Base-by-base conservation (phyloP, 2,888 invertebrate genomes). In the Eupeodes latifasciatus region DNA sequence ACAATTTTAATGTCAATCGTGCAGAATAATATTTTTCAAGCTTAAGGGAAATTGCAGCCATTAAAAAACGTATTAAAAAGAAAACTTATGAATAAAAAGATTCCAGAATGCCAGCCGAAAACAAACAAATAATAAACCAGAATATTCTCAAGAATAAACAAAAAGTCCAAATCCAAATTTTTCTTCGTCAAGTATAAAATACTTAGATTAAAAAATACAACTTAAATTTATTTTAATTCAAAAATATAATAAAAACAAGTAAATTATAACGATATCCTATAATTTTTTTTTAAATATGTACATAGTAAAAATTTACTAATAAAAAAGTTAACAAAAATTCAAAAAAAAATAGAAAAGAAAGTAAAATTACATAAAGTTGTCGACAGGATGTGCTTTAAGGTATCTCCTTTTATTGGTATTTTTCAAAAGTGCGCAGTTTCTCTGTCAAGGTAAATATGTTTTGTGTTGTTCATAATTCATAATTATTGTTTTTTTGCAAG, bases 321-420 rank as follows among this genome's bases (percentile, higher is more conserved):
- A 83, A 62, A 74, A 55, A 69, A 10, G 40, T 67, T 34, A 74
- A 72, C 14, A 75, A 40, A 55, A 36, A 61, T 9, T 12, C 6
- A 72, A 64, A 76, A 71, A 19, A 78, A 75, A 71, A 27, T 27
- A 27, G 27, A 27, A 27, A 27, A 27, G 27, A 72, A 76, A 71
- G 6, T n/a, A 61, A 75, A 79, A 82, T 86, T 86, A 86, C 83
- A 80, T 83, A 82, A 83, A 87, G 87, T 84, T 87, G 87, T 83
- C 87, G 87, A 87, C 87, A 87, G 80, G 87, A 87, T 57, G 72
- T 67, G 80, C 80, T 62, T 64, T 16, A 19, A 66, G 59, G 27
- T 57, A 9, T 53, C 77, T 81, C 81, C 81, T 49, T 61, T 51
- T 49, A 55, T 51, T 4, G 40, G 9, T 53, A 55, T 27, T 71